Conservation (phyloP, 2,797 vertebrate species). For the Poeciliopsis presidionis region DNA sequence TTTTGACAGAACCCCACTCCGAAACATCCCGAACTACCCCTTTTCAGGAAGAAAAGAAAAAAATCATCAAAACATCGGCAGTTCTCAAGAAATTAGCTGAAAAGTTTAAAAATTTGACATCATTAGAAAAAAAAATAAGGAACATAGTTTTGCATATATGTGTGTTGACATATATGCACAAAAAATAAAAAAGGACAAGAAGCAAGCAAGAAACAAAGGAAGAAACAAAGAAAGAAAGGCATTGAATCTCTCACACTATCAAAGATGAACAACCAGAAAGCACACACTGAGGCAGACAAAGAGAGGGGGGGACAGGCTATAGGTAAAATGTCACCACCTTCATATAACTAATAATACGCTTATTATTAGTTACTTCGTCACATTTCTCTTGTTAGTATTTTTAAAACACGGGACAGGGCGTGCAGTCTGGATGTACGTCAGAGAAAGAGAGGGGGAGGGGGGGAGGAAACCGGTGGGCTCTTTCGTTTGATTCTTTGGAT, state of each 20-base stretch:
- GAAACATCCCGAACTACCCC: not conserved
- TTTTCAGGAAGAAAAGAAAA: not conserved
- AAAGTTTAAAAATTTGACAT: slow-evolving; percentile 68
- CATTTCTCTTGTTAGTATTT: slow-evolving; percentile 81
- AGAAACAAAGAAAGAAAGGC: slow-evolving; percentile 73
- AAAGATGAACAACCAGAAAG: slow-evolving; percentile 91
- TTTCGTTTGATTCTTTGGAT: slow-evolving; percentile 49
- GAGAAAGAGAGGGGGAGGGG: slow-evolving; percentile 72
- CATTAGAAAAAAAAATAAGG: slow-evolving; percentile 65
- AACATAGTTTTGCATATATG: slow-evolving; percentile 76
- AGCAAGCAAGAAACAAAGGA: slow-evolving; percentile 73
- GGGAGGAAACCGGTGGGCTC: slow-evolving; percentile 49
- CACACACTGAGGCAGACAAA: slow-evolving; percentile 85
- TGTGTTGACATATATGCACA: slow-evolving; percentile 73
- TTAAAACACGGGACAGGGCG: slow-evolving; percentile 84
- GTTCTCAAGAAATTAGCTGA: slow-evolving; percentile 76
- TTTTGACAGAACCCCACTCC: not conserved
- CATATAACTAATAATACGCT: slow-evolving; percentile 78
- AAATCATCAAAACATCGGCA: slow-evolving; percentile 72
- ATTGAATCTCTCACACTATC: slow-evolving; percentile 84
- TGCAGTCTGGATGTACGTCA: slow-evolving; percentile 95
- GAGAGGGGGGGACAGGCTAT: slow-evolving; percentile 85
- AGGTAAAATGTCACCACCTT: slow-evolving; percentile 79
- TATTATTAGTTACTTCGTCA: slow-evolving; percentile 79
- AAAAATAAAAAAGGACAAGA: slow-evolving; percentile 61